phyloP scores from a whole-genome alignment of 2,888 invertebrate species.

The Nemotelus nigrinus region DNA sequence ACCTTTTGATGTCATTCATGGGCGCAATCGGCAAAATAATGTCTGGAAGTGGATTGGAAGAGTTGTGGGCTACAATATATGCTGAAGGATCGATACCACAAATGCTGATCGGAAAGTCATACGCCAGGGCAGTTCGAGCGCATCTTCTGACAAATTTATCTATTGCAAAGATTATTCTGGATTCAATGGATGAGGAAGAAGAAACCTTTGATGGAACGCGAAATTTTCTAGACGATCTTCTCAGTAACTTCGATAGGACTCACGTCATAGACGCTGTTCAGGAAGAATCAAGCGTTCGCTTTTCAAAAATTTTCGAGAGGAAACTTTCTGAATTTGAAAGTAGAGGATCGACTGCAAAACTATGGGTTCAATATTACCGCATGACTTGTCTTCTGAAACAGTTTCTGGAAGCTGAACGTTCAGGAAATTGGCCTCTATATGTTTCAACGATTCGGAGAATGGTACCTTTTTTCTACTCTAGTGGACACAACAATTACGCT shows the following conservation, averaged over 20 bases:
- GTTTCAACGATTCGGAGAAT: too few relatives aligned
- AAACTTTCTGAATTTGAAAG: neutral
- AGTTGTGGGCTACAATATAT: slow-evolving; percentile 32
- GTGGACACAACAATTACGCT: too few relatives aligned
- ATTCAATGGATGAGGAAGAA: slow-evolving; percentile 24
- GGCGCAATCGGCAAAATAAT: slow-evolving; percentile 36
- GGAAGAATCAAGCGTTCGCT: neutral
- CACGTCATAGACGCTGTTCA: neutral
- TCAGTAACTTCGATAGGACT: slow-evolving; percentile 13
- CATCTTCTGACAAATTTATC: too few relatives aligned
- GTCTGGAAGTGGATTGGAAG: slow-evolving; percentile 24
- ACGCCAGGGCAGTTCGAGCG: too few relatives aligned
- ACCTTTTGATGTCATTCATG: too few relatives aligned
- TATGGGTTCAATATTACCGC: slow-evolving; percentile 43
- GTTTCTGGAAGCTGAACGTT: slow-evolving; percentile 33
- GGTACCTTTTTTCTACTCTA: too few relatives aligned
- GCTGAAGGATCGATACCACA: slow-evolving; percentile 5
- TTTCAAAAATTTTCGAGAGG: neutral
- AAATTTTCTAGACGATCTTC: slow-evolving; percentile 23
- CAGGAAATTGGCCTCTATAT: slow-evolving; percentile 2
- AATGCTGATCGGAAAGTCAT: slow-evolving; percentile 19
- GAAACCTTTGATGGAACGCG: slow-evolving; percentile 19
- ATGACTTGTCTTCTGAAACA: slow-evolving; percentile 37
- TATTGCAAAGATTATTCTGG: slow-evolving; percentile 24
- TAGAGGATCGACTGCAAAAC: too few relatives aligned